These are phyloP conservation scores for Smittia sp. DNA, from an alignment of 2,888 invertebrate species.

Conservation along the genomic window DNA sequence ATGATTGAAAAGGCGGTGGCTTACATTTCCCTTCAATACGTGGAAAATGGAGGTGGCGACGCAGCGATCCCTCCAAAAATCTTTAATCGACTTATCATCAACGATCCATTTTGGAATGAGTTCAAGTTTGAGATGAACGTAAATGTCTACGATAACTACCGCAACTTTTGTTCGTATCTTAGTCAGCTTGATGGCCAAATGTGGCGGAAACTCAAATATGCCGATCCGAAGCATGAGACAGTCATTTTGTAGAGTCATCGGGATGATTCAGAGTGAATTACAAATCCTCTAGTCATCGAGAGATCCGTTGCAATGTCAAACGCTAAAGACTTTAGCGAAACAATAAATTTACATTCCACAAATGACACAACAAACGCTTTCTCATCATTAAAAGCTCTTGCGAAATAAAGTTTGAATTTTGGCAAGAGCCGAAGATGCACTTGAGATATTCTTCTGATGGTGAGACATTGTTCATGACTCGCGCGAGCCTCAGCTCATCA, in stretches of 20 bases:
- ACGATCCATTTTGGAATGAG: constrained; percentile 26
- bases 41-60: not conserved
- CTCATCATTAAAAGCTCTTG: constrained; percentile 2
- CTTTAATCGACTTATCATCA: constrained; percentile 1
- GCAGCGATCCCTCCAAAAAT: not conserved
- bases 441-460: not conserved
- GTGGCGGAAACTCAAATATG: constrained; percentile 17
- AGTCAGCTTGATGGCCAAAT: constrained; percentile 14
- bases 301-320: not conserved
- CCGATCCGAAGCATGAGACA: constrained; percentile 16
- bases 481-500: not conserved
- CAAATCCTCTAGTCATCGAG: no score
- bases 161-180: not conserved
- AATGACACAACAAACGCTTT: not conserved
- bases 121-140: constrained; percentile 10
- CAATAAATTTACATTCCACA: not conserved
- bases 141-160: not conserved
- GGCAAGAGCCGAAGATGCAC: not conserved
- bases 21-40: constrained; percentile 50
- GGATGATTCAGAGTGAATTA: not conserved
- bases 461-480: not conserved
- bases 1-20: constrained; percentile 79
- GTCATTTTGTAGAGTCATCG: not conserved
- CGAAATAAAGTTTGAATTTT: not conserved
- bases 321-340: not conserved